These are phyloP conservation scores for Euplexia lucipara DNA, from an alignment of 2,888 invertebrate species.

Conservation along the genomic window DNA sequence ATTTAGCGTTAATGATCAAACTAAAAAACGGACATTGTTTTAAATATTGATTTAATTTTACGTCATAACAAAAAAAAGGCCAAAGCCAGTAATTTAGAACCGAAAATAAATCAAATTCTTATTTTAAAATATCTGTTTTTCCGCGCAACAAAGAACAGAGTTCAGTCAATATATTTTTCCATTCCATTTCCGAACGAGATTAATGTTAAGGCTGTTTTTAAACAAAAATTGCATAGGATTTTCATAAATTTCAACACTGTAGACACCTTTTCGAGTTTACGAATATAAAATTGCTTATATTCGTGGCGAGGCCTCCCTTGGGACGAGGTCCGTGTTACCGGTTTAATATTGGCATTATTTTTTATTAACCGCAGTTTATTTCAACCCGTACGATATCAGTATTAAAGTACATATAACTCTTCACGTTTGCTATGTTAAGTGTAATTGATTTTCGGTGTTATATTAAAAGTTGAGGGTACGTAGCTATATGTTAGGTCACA, in stretches of 20 bases:
- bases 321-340: conserved; percentile 70
- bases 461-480: conserved; percentile 4
- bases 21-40: conserved; percentile 1
- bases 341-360: conserved; percentile 81
- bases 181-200: conserved; percentile 53
- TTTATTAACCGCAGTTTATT: conserved; percentile 78
- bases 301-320: conserved; percentile 68
- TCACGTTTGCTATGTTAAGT: conserved; percentile 56
- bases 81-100: conserved; percentile 8
- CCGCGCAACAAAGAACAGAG: conserved; percentile 49
- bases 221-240: conserved; percentile 58
- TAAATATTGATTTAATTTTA: conserved; percentile 1
- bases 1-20: conserved; percentile 37
- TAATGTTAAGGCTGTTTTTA: conserved; percentile 49
- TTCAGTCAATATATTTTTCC: conserved; percentile 55
- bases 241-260: conserved; percentile 58
- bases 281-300: conserved; percentile 71
- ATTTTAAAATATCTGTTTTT: conserved; percentile 47
- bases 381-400: conserved; percentile 67
- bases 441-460: conserved; percentile 59
- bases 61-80: not conserved
- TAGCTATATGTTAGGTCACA: not conserved
- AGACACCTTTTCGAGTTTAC: conserved; percentile 54
- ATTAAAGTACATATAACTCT: conserved; percentile 62
- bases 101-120: conserved; percentile 42